Percentiles rank a stretch among this genome's conserved stretches.
Conservation (phyloP, 2,113 vertebrate genomes). For the Enhydra lutris region DNA sequence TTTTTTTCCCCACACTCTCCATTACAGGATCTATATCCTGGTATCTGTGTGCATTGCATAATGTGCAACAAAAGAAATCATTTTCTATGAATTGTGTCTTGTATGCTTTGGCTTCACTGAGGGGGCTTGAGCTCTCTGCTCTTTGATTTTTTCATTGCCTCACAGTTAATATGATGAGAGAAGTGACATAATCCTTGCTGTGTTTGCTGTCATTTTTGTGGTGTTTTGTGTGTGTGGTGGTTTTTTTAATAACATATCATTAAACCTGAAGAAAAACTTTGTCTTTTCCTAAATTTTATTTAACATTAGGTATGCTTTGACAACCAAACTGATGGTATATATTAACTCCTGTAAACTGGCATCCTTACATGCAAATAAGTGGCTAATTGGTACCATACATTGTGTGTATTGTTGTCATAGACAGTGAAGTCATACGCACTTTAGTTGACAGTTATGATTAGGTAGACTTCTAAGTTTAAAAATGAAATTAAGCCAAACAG, state of each 20-base stretch:
- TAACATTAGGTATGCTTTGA: neutral
- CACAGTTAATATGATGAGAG: neutral
- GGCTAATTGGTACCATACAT: neutral
- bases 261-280: neutral
- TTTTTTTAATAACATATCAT: neutral
- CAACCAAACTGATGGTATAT: neutral
- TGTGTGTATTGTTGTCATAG: neutral
- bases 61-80: neutral
- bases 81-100: neutral
- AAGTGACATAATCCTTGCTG: neutral
- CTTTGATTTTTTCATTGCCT: neutral
- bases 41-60: neutral
- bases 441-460: neutral
- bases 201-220: neutral
- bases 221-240: neutral
- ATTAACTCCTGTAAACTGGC: neutral
- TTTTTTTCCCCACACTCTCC: neutral
- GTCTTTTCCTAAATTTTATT: neutral
- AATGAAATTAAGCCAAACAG: neutral
- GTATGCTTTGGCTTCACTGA: neutral
- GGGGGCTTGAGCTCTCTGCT: neutral
- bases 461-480: neutral
- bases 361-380: neutral
- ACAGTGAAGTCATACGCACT: neutral
- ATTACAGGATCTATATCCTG: neutral